Conservation (phyloP, 2,797 vertebrate species). For the Sebastes oblongus region DNA sequence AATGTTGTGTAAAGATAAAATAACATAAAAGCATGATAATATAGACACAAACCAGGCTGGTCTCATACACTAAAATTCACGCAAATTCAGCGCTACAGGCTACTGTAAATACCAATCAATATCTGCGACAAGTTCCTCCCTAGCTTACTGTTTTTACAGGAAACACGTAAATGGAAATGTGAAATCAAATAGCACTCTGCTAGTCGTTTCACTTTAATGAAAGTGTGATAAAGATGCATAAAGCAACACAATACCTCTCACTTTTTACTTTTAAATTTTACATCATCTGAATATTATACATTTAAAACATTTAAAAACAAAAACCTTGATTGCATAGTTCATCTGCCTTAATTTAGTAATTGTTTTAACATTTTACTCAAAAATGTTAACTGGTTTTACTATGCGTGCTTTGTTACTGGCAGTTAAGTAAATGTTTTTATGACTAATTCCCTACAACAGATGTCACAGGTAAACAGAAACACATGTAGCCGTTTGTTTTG, state of each 20-base stretch:
- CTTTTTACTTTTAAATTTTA: background rate
- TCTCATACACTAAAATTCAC: too few species aligned
- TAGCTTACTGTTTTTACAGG: background rate
- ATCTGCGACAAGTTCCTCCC: background rate
- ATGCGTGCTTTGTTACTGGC: constrained; percentile 37
- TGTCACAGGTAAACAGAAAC: constrained; percentile 79
- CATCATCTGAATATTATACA: background rate
- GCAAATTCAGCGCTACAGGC: background rate
- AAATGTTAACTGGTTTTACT: constrained; percentile 29
- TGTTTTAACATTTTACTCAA: background rate
- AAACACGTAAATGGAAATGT: background rate
- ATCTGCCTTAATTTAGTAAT: constrained; percentile 1
- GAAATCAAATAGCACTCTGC: background rate
- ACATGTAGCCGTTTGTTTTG: constrained; percentile 71
- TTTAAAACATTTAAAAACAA: background rate
- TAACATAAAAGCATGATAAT: too few species aligned
- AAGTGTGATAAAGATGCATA: background rate
- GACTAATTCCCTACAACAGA: constrained; percentile 59
- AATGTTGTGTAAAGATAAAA: too few species aligned
- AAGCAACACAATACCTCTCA: background rate
- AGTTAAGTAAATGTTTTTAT: constrained; percentile 50
- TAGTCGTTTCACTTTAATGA: background rate
- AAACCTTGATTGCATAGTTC: background rate
- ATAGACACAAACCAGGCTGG: too few species aligned
- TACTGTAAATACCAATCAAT: background rate